These are phyloP conservation scores for Dipodomys spectabilis DNA, from an alignment of 2,113 vertebrate genomes.

Conservation along the genomic window DNA sequence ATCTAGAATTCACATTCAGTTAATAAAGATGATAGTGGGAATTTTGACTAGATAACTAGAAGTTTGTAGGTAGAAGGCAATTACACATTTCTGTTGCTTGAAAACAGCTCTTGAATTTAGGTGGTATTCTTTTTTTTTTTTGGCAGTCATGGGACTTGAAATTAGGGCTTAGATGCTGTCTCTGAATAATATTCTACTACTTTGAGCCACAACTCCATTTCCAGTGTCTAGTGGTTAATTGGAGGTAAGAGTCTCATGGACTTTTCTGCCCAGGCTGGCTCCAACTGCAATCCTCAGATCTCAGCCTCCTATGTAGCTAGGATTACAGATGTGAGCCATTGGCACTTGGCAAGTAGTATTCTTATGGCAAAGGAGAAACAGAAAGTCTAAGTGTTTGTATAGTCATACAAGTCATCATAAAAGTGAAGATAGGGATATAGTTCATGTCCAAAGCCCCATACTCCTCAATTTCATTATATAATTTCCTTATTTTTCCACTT, in stretches of 20 bases:
- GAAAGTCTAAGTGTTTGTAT: background rate
- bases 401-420: constrained; percentile 10
- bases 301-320: too few relatives aligned
- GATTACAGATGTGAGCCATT: too few relatives aligned
- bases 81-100: constrained; percentile 29
- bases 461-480: background rate
- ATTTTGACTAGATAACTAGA: constrained; percentile 8
- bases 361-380: constrained; percentile 6
- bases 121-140: too few relatives aligned
- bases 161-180: too few relatives aligned
- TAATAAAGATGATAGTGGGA: constrained; percentile 37
- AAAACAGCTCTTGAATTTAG: background rate
- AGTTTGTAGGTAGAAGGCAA: background rate
- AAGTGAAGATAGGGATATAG: background rate
- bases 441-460: background rate
- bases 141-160: too few relatives aligned
- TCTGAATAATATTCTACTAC: too few relatives aligned
- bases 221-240: too few relatives aligned
- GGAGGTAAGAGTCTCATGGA: too few relatives aligned
- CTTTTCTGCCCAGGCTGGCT: too few relatives aligned
- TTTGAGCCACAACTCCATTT: too few relatives aligned
- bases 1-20: constrained; percentile 20
- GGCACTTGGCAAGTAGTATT: background rate
- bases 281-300: too few relatives aligned
- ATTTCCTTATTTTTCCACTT: constrained; percentile 8